Evolutionary conservation across 1,140 invertebrate species (phyloP), one percentile per base, ranked within the genome.

Genomic region (Tribolium madens): DNA sequence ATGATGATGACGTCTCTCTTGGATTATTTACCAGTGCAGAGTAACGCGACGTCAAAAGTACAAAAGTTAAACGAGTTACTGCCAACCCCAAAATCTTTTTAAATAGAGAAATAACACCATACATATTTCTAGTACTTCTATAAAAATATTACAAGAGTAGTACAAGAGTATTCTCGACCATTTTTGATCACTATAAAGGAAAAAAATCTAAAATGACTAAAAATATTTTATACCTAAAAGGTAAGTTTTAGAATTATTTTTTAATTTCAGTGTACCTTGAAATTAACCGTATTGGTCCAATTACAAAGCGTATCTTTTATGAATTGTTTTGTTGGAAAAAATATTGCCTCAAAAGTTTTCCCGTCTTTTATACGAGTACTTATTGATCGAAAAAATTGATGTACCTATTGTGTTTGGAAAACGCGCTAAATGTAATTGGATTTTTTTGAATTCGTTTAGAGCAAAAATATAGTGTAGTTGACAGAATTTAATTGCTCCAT

Each of bases 301-400:
- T 57, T 57, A 57, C 52, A 57, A 57, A 26, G 17, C 52, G 10
- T 9, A 57, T 57, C 52, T 17, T 57, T 57, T 21, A 57, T 57
- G 52, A 18, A 57, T 15, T 57, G 36, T 57, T 64, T 33, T 33
- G 15, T 60, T 60, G 53, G 21, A 13, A 2, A 64, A 64, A 64
- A 64, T 64, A 33, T 14, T 26, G 57, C 21, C 26, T 26, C 14
- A 33, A 18, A 26, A 64, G n/a, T 31, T 64, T 64, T 26, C n/a
- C 26, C 21, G n/a, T 64, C 57, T 64, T 64, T 64, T 64, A 64
- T 31, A 36, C 57, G 31, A 64, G 57, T n/a, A 18, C 9, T 31
- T 64, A 64, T 64, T 64, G 57, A 64, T 64, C 57, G 57, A 10
- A 64, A 26, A 64, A 64, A 64, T 64, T 64, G 57, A 64, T 64